These are phyloP conservation scores for Corvus hawaiiensis DNA, from an alignment of 2,113 vertebrate species.

Conservation along the genomic window DNA sequence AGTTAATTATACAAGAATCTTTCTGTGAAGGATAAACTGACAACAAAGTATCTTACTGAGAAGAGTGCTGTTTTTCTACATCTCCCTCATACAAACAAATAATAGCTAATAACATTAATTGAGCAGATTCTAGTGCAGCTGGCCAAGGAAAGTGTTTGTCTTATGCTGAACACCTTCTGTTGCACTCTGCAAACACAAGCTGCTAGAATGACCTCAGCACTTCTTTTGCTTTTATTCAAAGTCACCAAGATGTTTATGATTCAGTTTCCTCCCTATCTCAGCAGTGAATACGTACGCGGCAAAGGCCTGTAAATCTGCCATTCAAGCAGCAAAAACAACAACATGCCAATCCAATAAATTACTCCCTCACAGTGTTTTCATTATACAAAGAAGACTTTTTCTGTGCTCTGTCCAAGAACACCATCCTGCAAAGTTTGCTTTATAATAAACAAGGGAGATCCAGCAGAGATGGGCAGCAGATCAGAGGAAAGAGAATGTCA, in stretches of 20 bases:
- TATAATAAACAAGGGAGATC: not conserved
- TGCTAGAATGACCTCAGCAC: slow-evolving; percentile 38
- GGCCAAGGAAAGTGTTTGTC: slow-evolving; percentile 14
- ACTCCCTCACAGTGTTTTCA: slow-evolving; percentile 49
- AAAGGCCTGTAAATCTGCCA: slow-evolving; percentile 65
- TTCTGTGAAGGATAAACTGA: not conserved
- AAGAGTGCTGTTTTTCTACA: not conserved
- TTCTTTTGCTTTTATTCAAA: slow-evolving; percentile 61
- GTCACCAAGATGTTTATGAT: slow-evolving; percentile 51
- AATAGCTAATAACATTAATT: not conserved
- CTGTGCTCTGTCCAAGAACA: slow-evolving; percentile 34
- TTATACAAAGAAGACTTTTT: slow-evolving; percentile 36
- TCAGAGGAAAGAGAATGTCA: not conserved
- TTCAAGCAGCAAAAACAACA: slow-evolving; percentile 55
- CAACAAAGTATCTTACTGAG: not conserved
- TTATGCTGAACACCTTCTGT: slow-evolving; percentile 26
- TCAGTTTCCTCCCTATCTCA: slow-evolving; percentile 49
- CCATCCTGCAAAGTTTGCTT: slow-evolving; percentile 22
- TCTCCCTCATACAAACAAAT: not conserved
- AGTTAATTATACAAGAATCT: not conserved
- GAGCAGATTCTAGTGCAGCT: not conserved
- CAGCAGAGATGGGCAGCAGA: not conserved
- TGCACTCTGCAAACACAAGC: slow-evolving; percentile 44
- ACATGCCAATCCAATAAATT: slow-evolving; percentile 53
- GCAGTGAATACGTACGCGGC: slow-evolving; percentile 53